Conservation (phyloP, 2,888 invertebrate species). For the Crioceris asparagi region DNA sequence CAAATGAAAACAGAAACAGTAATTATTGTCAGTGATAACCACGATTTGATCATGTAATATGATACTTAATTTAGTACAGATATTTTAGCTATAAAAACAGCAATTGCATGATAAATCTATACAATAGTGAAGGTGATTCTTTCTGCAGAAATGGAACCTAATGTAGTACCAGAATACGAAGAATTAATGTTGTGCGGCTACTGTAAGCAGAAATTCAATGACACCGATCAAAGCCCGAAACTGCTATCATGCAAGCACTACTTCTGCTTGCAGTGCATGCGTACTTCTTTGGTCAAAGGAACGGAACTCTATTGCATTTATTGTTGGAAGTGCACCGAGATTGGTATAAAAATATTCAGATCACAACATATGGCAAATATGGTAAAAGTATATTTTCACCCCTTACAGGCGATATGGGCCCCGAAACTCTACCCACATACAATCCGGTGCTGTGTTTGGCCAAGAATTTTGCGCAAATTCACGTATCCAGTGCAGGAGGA, state of each 20-base stretch:
- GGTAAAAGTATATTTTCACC: too few species aligned
- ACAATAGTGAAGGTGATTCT: neutral
- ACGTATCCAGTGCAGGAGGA: constrained; percentile 35
- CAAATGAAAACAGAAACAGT: too few species aligned
- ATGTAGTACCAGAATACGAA: constrained; percentile 57
- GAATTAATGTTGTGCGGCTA: constrained; percentile 65
- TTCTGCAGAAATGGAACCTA: constrained; percentile 25
- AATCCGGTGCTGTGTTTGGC: constrained; percentile 55
- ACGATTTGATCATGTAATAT: too few species aligned
- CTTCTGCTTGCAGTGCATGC: constrained; percentile 66
- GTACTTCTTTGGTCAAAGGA: constrained; percentile 55
- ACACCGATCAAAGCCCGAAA: constrained; percentile 60
- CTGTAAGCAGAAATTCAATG: constrained; percentile 66
- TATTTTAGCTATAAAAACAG: too few species aligned
- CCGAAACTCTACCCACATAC: constrained; percentile 58
- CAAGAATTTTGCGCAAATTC: constrained; percentile 51
- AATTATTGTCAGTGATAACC: too few species aligned
- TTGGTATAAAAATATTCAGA: constrained; percentile 37
- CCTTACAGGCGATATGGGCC: constrained; percentile 44
- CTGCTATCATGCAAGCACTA: constrained; percentile 65
- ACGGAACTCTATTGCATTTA: constrained; percentile 59
- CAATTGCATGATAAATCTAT: neutral
- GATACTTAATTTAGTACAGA: too few species aligned
- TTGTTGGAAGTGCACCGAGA: constrained; percentile 64
- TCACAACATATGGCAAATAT: too few species aligned